phyloP scores from a whole-genome alignment of 2,797 vertebrate species.

The Anguilla anguilla region DNA sequence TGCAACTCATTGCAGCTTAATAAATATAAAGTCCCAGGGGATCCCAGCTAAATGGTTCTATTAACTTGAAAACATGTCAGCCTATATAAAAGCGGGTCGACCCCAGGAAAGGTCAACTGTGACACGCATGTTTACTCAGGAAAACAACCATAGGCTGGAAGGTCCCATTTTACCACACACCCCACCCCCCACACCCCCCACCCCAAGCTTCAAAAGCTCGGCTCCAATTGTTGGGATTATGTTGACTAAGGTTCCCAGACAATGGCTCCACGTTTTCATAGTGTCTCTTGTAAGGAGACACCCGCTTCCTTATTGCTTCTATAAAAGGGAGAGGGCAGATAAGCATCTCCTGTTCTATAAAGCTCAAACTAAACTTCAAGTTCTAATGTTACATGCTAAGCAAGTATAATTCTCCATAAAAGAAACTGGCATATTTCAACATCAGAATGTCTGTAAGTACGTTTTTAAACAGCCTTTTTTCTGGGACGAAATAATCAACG shows the following conservation, averaged over 20 bases:
- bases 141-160: conserved; percentile 77
- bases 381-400: neutral
- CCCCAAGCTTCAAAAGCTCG: conserved; percentile 67
- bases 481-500: neutral
- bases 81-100: conserved; percentile 84
- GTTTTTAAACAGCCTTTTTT: neutral
- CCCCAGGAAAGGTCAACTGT: conserved; percentile 82
- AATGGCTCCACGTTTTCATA: conserved; percentile 48
- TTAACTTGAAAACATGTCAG: conserved; percentile 87
- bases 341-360: conserved; percentile 34
- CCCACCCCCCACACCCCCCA: conserved; percentile 45
- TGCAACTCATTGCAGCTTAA: conserved; percentile 84
- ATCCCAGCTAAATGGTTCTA: conserved; percentile 81
- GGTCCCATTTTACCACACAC: conserved; percentile 74
- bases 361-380: neutral
- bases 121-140: conserved; percentile 82
- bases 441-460: neutral
- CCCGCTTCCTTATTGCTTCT: conserved; percentile 35
- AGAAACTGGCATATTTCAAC: neutral
- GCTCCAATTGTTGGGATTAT: conserved; percentile 62
- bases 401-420: neutral
- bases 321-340: conserved; percentile 38
- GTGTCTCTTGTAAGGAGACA: conserved; percentile 46
- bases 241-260: conserved; percentile 59
- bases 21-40: conserved; percentile 79